phyloP scores from a whole-genome alignment of 2,888 invertebrate species.

The Bembecia ichneumoniformis region DNA sequence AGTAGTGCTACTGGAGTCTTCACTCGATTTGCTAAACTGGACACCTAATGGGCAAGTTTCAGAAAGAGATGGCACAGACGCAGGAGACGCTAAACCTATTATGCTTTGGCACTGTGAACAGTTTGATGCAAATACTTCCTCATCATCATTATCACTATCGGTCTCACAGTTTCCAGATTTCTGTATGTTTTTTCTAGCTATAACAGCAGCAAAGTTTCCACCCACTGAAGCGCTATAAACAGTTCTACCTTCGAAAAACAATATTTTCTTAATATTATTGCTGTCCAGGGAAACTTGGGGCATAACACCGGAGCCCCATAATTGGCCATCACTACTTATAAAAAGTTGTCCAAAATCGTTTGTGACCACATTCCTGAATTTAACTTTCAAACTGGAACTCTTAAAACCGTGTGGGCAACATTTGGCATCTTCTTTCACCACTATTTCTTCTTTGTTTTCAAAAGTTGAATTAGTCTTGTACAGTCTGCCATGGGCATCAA shows the following conservation, averaged over 20 bases:
- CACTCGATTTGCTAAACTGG: constrained; percentile 72
- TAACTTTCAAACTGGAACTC: constrained; percentile 73
- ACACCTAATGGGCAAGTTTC: constrained; percentile 77
- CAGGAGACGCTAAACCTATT: constrained; percentile 70
- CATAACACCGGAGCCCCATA: constrained; percentile 80
- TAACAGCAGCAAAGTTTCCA: constrained; percentile 81
- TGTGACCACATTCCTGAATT: constrained; percentile 74
- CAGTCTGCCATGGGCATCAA: constrained; percentile 75
- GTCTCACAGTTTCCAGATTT: constrained; percentile 69
- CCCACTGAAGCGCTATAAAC: constrained; percentile 82
- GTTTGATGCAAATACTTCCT: constrained; percentile 76
- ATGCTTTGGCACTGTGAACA: constrained; percentile 77
- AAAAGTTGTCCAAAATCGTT: constrained; percentile 76
- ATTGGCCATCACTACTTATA: constrained; percentile 76
- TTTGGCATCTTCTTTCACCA: constrained; percentile 75
- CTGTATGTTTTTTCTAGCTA: constrained; percentile 75
- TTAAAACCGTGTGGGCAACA: constrained; percentile 78
- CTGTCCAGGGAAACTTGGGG: constrained; percentile 76
- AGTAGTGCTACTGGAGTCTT: constrained; percentile 74
- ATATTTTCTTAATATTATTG: constrained; percentile 74
- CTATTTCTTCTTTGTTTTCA: constrained; percentile 72
- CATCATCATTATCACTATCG: constrained; percentile 73
- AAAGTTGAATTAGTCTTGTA: constrained; percentile 71
- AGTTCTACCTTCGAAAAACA: constrained; percentile 78
- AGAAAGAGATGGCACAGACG: constrained; percentile 73